Evolutionary conservation across 2,797 vertebrate genomes (phyloP).

Genomic region (Otus scops): DNA sequence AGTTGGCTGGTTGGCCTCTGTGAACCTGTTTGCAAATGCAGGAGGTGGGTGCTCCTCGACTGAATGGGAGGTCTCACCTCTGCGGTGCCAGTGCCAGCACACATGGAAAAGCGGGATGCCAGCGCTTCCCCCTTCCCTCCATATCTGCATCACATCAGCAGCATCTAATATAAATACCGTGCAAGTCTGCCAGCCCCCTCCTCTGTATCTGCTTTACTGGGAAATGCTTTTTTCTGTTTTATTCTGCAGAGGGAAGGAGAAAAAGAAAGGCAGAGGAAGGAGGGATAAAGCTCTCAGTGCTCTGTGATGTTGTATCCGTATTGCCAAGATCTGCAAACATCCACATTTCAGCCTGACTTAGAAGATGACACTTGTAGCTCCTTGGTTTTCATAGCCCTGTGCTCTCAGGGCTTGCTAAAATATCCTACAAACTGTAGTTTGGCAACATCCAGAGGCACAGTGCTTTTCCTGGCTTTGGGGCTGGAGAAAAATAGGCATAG

Average conservation of each 20-base stretch:
- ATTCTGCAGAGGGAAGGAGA: neutral
- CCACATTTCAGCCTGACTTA: neutral
- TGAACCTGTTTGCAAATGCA: conserved; percentile 52
- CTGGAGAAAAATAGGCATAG: neutral
- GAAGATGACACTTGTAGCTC: neutral
- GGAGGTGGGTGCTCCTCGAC: conserved; percentile 13
- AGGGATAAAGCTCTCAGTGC: neutral
- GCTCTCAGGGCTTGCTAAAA: neutral
- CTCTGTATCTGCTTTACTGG: neutral
- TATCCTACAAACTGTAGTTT: neutral
- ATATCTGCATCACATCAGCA: neutral
- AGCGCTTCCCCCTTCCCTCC: neutral
- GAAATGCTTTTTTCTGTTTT: neutral
- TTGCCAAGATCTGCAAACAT: neutral
- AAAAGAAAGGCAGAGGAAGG: neutral
- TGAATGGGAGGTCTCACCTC: neutral
- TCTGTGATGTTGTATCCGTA: neutral
- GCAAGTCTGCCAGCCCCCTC: neutral
- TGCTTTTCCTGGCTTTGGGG: neutral
- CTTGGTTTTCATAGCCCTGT: neutral
- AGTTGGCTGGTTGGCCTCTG: neutral
- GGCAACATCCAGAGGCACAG: neutral
- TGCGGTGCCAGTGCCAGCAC: accelerated
- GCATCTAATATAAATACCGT: neutral
- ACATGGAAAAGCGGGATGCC: accelerated